Conservation (phyloP, 2,113 vertebrate genomes). For the Eublepharis macularius region DNA sequence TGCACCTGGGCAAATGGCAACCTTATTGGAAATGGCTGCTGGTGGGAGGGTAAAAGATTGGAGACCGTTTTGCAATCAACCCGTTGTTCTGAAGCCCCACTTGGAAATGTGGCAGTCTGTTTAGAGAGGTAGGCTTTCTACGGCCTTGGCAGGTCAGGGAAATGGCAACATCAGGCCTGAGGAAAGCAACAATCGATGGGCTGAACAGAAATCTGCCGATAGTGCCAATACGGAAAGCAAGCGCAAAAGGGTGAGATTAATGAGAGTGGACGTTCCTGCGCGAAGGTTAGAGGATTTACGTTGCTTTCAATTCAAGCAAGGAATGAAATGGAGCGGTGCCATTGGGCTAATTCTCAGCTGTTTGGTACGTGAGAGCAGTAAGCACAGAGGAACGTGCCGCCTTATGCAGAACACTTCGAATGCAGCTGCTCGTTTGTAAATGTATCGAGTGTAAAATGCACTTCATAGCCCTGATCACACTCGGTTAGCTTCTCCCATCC, state of each 20-base stretch:
- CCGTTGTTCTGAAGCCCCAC: not conserved
- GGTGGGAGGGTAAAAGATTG: too few species aligned
- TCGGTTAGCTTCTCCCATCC: constrained; percentile 45
- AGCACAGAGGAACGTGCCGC: too few species aligned
- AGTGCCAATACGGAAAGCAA: not conserved
- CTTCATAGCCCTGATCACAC: constrained; percentile 39
- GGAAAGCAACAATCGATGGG: not conserved
- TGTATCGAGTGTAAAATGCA: constrained; percentile 39
- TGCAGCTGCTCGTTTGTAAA: constrained; percentile 24
- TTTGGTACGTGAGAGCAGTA: not conserved
- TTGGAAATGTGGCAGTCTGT: not conserved
- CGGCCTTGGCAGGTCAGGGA: not conserved
- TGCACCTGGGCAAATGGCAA: too few species aligned
- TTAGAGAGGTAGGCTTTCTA: not conserved
- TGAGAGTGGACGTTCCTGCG: not conserved
- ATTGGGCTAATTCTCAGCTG: accelerated
- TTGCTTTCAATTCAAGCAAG: not conserved
- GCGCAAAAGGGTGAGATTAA: not conserved
- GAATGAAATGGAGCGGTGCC: not conserved
- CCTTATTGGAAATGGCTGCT: too few species aligned
- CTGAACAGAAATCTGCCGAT: not conserved
- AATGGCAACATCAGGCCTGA: not conserved
- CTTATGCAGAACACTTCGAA: not conserved
- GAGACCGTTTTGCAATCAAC: too few species aligned
- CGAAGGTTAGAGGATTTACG: not conserved